These are phyloP conservation scores for Stichodactyla helianthus DNA, from an alignment of 64 coral and sea anemone species.

Conservation along the genomic window DNA sequence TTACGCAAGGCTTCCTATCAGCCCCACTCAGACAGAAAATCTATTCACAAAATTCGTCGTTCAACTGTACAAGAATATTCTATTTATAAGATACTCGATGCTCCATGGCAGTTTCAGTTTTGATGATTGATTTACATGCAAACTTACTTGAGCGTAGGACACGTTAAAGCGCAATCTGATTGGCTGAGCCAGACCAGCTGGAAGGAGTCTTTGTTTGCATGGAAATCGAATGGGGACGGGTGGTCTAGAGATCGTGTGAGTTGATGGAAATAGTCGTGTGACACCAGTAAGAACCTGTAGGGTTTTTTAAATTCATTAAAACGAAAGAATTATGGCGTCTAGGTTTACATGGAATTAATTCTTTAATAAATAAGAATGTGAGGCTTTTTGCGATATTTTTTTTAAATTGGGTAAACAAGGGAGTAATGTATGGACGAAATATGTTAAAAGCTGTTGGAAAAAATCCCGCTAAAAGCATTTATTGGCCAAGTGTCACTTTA, in stretches of 20 bases:
- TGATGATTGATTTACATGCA: conserved; percentile 13
- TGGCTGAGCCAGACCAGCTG: conserved; percentile 9
- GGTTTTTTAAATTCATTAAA: background rate
- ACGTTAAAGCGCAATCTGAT: conserved; percentile 18
- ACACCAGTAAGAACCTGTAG: background rate
- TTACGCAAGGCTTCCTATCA: background rate
- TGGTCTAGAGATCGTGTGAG: background rate
- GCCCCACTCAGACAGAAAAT: background rate
- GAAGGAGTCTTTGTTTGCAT: background rate
- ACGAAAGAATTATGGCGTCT: conserved; percentile 6
- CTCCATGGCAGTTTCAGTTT: conserved; percentile 1
- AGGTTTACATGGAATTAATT: background rate
- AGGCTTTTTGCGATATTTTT: background rate
- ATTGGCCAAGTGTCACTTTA: background rate
- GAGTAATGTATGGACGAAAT: background rate
- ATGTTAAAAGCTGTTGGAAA: background rate
- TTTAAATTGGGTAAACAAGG: background rate
- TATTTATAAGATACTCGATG: background rate
- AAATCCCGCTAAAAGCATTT: background rate
- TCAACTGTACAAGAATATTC: conserved; percentile 2
- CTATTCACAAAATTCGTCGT: conserved; percentile 2
- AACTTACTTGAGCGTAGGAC: conserved; percentile 12
- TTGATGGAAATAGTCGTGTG: background rate
- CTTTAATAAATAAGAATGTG: background rate
- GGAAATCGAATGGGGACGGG: background rate